phyloP scores from a whole-genome alignment of 2,888 invertebrate genomes.

The Idaea biselata region DNA sequence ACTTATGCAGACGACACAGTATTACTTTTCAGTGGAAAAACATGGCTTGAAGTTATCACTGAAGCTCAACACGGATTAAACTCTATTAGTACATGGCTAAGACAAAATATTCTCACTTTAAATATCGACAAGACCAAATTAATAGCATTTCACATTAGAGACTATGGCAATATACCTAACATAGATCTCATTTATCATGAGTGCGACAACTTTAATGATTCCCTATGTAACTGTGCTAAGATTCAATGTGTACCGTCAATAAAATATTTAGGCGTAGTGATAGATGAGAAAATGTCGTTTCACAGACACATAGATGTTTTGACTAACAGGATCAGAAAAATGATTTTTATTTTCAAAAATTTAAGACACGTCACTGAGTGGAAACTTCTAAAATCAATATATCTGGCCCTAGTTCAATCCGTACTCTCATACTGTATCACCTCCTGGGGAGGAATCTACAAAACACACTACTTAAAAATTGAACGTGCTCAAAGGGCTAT shows the following conservation, averaged over 20 bases:
- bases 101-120: neutral
- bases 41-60: neutral
- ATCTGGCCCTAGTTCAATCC: neutral
- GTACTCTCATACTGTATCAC: neutral
- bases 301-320: neutral
- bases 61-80: neutral
- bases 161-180: neutral
- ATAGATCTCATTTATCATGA: neutral
- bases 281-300: neutral
- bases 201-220: neutral
- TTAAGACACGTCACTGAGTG: neutral
- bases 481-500: neutral
- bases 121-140: neutral
- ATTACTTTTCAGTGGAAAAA: neutral
- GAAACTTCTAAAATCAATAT: neutral
- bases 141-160: neutral
- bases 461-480: neutral
- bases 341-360: neutral
- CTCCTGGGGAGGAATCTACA: neutral
- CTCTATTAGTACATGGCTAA: neutral
- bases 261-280: constrained; percentile 1
- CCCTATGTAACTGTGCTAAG: neutral
- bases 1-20: neutral
- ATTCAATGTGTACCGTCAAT: neutral
- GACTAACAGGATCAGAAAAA: neutral